Evolutionary conservation across 2,113 vertebrate species (phyloP).

Genomic region (Boulengeromyrus knoepffleri): DNA sequence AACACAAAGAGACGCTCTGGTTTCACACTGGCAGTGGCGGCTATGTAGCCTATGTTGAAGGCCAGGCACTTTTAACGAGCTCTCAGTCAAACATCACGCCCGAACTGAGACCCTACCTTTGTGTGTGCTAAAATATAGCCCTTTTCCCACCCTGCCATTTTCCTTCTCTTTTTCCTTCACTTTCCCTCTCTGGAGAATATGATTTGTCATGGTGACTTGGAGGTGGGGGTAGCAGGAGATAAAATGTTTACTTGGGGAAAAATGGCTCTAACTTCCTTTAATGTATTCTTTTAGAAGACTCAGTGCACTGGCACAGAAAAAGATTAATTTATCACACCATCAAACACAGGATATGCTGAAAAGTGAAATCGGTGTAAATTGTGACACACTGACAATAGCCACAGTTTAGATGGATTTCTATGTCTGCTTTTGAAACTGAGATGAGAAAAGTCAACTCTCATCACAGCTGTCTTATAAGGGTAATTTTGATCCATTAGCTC

Average conservation of each 20-base stretch:
- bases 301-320: conserved; percentile 64
- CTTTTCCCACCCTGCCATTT: conserved; percentile 3
- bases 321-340: conserved; percentile 76
- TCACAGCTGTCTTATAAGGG: conserved; percentile 65
- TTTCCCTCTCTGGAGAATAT: conserved; percentile 57
- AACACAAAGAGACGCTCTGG: neutral
- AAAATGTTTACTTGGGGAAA: conserved; percentile 59
- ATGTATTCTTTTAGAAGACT: conserved; percentile 73
- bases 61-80: neutral
- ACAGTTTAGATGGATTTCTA: conserved; percentile 62
- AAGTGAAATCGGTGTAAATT: conserved; percentile 67
- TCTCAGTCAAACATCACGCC: neutral
- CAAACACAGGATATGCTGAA: conserved; percentile 68
- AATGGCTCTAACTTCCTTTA: conserved; percentile 57
- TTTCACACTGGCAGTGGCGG: neutral
- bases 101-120: neutral
- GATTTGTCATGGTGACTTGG: conserved; percentile 67
- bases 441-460: conserved; percentile 58
- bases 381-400: conserved; percentile 56
- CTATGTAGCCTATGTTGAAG: neutral
- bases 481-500: conserved; percentile 71
- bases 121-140: conserved; percentile 29
- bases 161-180: conserved; percentile 23
- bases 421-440: conserved; percentile 62
- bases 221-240: conserved; percentile 44